Evolutionary conservation across 1,140 invertebrate species (phyloP), one percentile per base, ranked within the genome.

Genomic region (Megathymus violae): DNA sequence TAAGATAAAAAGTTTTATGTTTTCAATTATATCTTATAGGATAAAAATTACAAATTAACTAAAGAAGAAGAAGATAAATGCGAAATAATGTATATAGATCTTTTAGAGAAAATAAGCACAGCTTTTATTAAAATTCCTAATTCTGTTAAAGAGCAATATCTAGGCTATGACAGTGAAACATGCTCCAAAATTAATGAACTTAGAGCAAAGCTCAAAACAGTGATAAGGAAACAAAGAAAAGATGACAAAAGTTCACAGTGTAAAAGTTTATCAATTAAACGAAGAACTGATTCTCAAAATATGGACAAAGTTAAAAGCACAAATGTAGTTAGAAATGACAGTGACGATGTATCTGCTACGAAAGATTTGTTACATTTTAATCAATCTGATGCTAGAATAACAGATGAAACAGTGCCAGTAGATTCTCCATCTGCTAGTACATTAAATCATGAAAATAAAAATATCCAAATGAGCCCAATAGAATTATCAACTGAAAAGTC

Each of bases 61-160:
- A 40, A 63, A 31, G 64, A 75, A 54, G 74, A 86, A 22, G 52
- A 79, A 46, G 80, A 85, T 10, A 73, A 85, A 69, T 91, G 85
- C 59, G 90, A 81, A 79, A 74, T 58, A 48, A 68, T 89, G 56
- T 92, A 91, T 54, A 81, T 91, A 67, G 80, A 89, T 66, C 61
- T 92, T 36, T 74, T 92, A 71, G 89, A 92, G 64, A 91, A 83
- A 78, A 80, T 90, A 59, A 81, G 70, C 50, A 69, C 82, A 46
- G 82, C 84, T 11, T 91, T 91, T 73, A 83, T 89, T 60, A 87
- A 73, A 81, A 86, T 92, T 67, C 89, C 89, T 27, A 79, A 85
- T 41, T 77, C 67, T 62, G 80, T 90, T 1, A 85, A 85, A 72
- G 76, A 85, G 31, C 85, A 84, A 64, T 83, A 91, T 41, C 87